Evolutionary conservation across 2,888 invertebrate genomes (phyloP).

Genomic region (Alcis repandata): DNA sequence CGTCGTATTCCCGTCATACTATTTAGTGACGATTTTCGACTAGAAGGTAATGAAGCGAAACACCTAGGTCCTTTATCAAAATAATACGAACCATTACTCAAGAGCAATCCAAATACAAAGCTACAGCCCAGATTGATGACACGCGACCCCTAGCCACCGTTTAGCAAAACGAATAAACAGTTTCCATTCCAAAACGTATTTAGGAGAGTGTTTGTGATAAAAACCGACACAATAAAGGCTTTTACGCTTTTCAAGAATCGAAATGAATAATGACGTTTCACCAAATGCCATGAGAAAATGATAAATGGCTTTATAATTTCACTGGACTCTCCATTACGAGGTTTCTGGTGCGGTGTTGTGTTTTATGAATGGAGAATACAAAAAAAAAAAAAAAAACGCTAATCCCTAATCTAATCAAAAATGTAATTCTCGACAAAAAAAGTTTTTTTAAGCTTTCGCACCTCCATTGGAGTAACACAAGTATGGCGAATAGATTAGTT

Average conservation of each 20-base stretch:
- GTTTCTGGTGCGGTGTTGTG: conserved; percentile 54
- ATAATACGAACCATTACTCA: conserved; percentile 16
- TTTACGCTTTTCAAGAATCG: conserved; percentile 61
- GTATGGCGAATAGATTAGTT: too few relatives aligned
- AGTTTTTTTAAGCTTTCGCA: too few relatives aligned
- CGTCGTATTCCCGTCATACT: too few relatives aligned
- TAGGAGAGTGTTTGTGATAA: conserved; percentile 56
- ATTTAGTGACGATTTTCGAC: neutral
- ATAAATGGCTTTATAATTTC: conserved; percentile 75
- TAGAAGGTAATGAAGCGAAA: conserved; percentile 7
- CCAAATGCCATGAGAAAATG: conserved; percentile 66
- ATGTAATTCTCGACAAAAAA: too few relatives aligned
- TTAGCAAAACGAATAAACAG: conserved; percentile 40
- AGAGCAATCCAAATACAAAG: conserved; percentile 14
- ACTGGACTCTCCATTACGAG: conserved; percentile 56
- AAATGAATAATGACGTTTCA: conserved; percentile 73
- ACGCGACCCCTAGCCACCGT: conserved; percentile 39
- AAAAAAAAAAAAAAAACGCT: too few relatives aligned
- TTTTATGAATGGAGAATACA: too few relatives aligned
- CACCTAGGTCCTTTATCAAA: conserved; percentile 6
- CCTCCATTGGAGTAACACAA: too few relatives aligned
- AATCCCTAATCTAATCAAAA: too few relatives aligned
- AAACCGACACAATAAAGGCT: conserved; percentile 59
- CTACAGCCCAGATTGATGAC: conserved; percentile 26
- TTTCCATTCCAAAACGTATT: conserved; percentile 45